phyloP scores from a whole-genome alignment of 1,140 invertebrate genomes.

The Drosophila parabipectinata region DNA sequence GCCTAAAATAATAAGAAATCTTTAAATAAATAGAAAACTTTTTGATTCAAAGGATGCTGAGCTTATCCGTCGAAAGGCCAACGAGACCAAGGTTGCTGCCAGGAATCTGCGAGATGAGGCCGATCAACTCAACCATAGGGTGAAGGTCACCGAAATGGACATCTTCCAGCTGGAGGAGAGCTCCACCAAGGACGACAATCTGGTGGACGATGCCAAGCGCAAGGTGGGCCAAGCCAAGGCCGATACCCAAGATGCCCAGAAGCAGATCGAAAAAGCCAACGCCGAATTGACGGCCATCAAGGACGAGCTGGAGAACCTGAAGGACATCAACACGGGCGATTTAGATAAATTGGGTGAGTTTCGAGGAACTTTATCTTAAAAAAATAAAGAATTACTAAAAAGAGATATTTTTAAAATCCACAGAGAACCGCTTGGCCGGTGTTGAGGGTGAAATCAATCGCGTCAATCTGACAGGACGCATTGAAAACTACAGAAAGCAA shows the following conservation, averaged over 20 bases:
- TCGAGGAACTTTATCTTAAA: no score
- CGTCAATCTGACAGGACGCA: slow-evolving; percentile 90
- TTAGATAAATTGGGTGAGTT: slow-evolving; percentile 87
- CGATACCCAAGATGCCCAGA: slow-evolving; percentile 90
- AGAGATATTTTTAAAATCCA: background rate
- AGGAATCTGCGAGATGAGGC: slow-evolving; percentile 90
- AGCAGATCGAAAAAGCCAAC: slow-evolving; percentile 92
- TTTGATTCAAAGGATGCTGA: slow-evolving; percentile 87
- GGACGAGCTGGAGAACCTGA: slow-evolving; percentile 90
- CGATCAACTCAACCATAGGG: slow-evolving; percentile 88
- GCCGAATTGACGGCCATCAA: slow-evolving; percentile 92
- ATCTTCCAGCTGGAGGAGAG: slow-evolving; percentile 90
- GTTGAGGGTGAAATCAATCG: slow-evolving; percentile 90
- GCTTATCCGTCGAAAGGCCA: slow-evolving; percentile 90
- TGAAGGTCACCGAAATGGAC: slow-evolving; percentile 89
- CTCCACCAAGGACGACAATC: slow-evolving; percentile 89
- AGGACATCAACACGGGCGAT: slow-evolving; percentile 89
- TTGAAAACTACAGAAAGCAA: slow-evolving; percentile 89
- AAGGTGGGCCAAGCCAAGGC: slow-evolving; percentile 94
- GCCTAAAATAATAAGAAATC: background rate
- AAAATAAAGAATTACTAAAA: background rate
- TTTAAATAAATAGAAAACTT: background rate
- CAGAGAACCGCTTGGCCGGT: slow-evolving; percentile 89
- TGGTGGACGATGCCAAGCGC: slow-evolving; percentile 89
- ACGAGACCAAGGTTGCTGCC: slow-evolving; percentile 90